These are phyloP conservation scores for Urosaurus nigricauda DNA, from an alignment of 2,797 vertebrate genomes.

Conservation along the genomic window DNA sequence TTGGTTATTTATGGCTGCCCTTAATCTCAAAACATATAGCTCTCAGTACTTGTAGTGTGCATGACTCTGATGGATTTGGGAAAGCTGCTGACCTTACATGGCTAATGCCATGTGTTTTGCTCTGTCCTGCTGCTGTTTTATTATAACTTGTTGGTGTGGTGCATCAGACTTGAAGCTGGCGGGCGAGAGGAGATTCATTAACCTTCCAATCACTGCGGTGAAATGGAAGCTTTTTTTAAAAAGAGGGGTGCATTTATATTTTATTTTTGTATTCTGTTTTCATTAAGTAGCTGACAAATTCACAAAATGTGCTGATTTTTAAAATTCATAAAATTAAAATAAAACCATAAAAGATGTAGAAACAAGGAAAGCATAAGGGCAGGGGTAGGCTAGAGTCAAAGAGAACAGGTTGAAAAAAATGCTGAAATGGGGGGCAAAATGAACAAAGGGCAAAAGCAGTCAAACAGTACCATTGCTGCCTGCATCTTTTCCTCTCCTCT, in stretches of 20 bases:
- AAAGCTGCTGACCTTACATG: not conserved
- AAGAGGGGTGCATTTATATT: not conserved
- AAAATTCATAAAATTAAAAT: not conserved
- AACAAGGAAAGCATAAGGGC: not conserved
- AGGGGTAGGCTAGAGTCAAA: not conserved
- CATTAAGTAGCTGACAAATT: not conserved
- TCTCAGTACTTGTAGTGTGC: too few species aligned
- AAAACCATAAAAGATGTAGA: not conserved
- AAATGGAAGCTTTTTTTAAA: not conserved
- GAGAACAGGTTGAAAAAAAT: not conserved
- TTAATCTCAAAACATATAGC: not conserved
- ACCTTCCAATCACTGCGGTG: fast-evolving
- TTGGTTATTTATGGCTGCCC: not conserved
- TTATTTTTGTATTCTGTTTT: not conserved
- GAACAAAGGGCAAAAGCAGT: not conserved
- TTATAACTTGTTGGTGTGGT: fast-evolving
- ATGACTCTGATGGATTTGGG: slow-evolving; percentile 1
- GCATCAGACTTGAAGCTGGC: not conserved
- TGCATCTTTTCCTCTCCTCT: not conserved
- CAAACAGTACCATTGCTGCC: too few species aligned
- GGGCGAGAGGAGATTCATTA: slow-evolving; percentile 2
- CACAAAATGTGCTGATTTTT: not conserved
- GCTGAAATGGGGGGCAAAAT: not conserved
- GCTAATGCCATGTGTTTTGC: not conserved
- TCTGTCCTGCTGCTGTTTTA: not conserved